Conservation (phyloP, 2,113 vertebrate genomes). For the Rousettus leschenaultii region DNA sequence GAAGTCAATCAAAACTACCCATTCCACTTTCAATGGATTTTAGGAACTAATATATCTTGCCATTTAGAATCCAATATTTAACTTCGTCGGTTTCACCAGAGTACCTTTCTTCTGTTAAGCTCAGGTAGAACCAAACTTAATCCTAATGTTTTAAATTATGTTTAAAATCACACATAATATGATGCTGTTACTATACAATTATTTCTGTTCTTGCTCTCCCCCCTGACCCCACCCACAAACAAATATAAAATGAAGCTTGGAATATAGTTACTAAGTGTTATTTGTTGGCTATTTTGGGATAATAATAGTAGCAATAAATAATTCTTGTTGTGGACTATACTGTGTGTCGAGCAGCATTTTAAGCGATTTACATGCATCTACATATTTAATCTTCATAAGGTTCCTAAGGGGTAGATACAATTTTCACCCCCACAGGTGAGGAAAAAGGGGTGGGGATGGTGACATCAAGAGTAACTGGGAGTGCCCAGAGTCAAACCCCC, state of each 20-base stretch:
- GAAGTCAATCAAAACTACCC: neutral
- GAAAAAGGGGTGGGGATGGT: neutral
- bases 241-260: neutral
- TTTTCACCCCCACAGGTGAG: neutral
- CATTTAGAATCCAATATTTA: neutral
- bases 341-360: neutral
- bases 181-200: neutral
- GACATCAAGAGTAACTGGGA: neutral
- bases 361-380: neutral
- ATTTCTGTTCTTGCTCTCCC: neutral
- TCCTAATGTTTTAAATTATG: neutral
- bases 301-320: neutral
- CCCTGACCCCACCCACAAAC: neutral
- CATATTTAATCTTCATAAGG: neutral
- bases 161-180: neutral
- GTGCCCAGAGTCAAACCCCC: neutral
- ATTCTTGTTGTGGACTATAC: neutral
- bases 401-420: neutral
- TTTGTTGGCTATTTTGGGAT: neutral
- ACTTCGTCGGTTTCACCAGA: neutral
- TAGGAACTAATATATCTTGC: neutral
- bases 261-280: neutral
- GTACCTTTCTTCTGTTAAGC: conserved; percentile 20
- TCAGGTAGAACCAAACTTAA: neutral
- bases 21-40: neutral